Evolutionary conservation across 2,113 vertebrate genomes (phyloP), one percentile per base, ranked within the genome.

Genomic region (Hymenochirus boettgeri): DNA sequence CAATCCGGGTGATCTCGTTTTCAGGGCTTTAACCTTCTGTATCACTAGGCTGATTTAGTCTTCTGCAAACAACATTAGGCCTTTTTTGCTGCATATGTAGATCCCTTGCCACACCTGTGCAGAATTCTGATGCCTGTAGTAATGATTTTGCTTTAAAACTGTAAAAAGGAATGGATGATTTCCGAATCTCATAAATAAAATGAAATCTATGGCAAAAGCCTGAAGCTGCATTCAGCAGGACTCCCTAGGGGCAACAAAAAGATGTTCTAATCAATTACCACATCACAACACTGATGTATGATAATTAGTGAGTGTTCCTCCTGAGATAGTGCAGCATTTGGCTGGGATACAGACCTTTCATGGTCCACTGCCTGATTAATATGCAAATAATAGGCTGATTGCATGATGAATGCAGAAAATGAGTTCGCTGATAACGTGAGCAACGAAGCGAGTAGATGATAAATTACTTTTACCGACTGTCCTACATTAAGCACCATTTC

Each of bases 191-290:
- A 42, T 15, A 42, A 50, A 66, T 35, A 69, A 65, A 70, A 76
- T 57, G 62, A 62, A 69, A 77, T 69, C 76, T 26, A 15, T 33
- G 50, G 70, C 71, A 72, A 76, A 77, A 69, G 80, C 86, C 85
- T 71, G 71, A 76, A 78, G 82, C 79, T 76, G 80, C 79, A 80
- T 76, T 78, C 75, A 59, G 72, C 73, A 77, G 83, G 79, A 78
- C 84, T 88, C 87, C 86, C 88, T 69, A 66, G 80, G 86, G 89
- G 84, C 80, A 77, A 79, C 79, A 74, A 83, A 78, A 83, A 90
- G 91, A 91, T 91, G 90, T 91, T 91, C 82, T 92, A 92, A 91
- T 93, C 89, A 92, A 93, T 93, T 94, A 92, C 86, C 88, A 86
- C 86, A 89, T 92, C 88, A 88, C 89, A 88, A 89, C 88, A 85